A percentile compares a stretch with the other conserved stretches of the same genome.
Evolutionary conservation across 2,888 invertebrate species (phyloP).

Genomic region (Hyalella azteca): DNA sequence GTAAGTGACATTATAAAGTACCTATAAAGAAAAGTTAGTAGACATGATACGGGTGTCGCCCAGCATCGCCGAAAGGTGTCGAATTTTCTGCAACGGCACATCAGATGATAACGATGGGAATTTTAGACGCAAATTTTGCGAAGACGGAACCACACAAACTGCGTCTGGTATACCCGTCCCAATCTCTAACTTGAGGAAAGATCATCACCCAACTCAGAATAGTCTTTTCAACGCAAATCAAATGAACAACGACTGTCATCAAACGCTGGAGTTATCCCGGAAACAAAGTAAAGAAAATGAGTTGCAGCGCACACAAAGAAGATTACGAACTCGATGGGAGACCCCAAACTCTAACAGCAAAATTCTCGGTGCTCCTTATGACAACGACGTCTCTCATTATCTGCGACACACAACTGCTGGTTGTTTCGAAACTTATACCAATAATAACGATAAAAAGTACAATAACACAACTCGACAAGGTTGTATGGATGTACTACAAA

Average conservation of each 20-base stretch:
- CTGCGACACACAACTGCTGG: conserved; percentile 6
- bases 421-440: conserved; percentile 3
- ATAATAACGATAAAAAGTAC: background rate
- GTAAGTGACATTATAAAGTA: background rate
- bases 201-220: background rate
- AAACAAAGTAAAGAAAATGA: conserved; percentile 20
- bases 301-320: conserved; percentile 19
- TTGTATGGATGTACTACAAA: background rate
- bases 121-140: conserved; percentile 8
- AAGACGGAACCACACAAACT: conserved; percentile 26
- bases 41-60: conserved; percentile 35
- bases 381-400: background rate
- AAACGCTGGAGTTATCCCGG: background rate
- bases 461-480: background rate
- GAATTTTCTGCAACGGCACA: conserved; percentile 11
- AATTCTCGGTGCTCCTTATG: background rate
- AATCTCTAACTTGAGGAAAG: background rate
- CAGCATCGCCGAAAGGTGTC: conserved; percentile 26
- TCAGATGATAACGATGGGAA: background rate
- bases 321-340: conserved; percentile 18
- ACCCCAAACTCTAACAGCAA: background rate
- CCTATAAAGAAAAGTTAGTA: background rate
- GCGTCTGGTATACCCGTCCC: conserved; percentile 26
- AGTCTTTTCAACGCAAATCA: background rate
- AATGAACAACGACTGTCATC: background rate